Conservation (phyloP, 2,888 invertebrate species). For the Dolomedes plantarius region DNA sequence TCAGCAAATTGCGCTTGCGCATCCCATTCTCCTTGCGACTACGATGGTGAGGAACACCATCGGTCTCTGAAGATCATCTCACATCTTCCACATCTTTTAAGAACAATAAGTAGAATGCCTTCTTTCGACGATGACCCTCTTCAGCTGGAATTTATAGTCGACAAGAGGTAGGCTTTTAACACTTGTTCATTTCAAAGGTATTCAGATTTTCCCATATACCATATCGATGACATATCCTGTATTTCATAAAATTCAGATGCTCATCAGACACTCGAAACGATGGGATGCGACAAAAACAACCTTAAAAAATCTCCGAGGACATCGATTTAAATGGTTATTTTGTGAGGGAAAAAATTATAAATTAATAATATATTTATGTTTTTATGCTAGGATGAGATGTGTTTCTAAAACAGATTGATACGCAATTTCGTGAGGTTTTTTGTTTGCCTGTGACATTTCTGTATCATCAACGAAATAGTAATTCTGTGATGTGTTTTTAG, state of each 20-base stretch:
- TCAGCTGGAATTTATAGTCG: conserved; percentile 59
- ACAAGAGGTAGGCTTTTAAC: conserved; percentile 31
- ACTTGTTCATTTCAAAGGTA: neutral
- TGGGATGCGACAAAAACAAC: neutral
- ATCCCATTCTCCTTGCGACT: neutral
- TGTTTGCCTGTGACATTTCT: too few species aligned
- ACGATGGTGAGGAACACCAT: conserved; percentile 12
- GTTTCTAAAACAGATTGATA: too few species aligned
- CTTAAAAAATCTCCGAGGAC: neutral
- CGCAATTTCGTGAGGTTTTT: too few species aligned
- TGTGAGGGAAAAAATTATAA: too few species aligned
- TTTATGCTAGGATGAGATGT: too few species aligned
- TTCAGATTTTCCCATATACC: neutral
- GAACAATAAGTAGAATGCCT: conserved; percentile 52
- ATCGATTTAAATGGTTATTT: too few species aligned
- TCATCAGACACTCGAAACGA: neutral
- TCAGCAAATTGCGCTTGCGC: neutral
- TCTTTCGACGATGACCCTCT: conserved; percentile 66
- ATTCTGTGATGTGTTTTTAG: too few species aligned
- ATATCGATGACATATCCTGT: neutral
- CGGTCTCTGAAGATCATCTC: conserved; percentile 7
- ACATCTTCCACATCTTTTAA: conserved; percentile 16
- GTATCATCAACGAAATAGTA: too few species aligned
- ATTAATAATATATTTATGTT: too few species aligned
- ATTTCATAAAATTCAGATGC: neutral